Evolutionary conservation across 2,888 invertebrate species (phyloP).

Genomic region (Parnassius smintheus): DNA sequence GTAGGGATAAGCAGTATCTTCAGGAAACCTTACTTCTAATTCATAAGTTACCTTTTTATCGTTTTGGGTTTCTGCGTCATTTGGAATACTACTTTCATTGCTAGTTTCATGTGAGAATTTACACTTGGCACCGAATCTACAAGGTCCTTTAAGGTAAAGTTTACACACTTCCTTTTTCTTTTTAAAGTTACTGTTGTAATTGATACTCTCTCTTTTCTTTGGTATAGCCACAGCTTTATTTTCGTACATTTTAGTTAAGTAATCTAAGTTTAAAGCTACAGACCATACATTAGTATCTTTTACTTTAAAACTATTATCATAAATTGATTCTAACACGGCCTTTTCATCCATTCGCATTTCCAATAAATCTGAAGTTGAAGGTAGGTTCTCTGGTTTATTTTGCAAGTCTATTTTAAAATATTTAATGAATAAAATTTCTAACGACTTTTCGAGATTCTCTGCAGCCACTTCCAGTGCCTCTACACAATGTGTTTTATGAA

Average conservation of each 20-base stretch:
- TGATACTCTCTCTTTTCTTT: constrained; percentile 63
- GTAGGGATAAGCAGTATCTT: constrained; percentile 86
- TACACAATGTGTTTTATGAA: constrained; percentile 86
- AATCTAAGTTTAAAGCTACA: constrained; percentile 84
- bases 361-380: constrained; percentile 76
- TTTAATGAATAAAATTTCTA: constrained; percentile 86
- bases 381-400: constrained; percentile 60
- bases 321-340: constrained; percentile 88
- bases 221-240: constrained; percentile 71
- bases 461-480: constrained; percentile 86
- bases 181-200: constrained; percentile 68
- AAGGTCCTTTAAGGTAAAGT: constrained; percentile 83
- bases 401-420: constrained; percentile 81
- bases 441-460: constrained; percentile 86
- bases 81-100: constrained; percentile 44
- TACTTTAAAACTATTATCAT: constrained; percentile 85
- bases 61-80: constrained; percentile 48
- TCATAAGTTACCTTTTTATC: constrained; percentile 78
- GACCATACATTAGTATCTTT: constrained; percentile 88
- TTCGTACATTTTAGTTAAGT: constrained; percentile 80
- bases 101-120: constrained; percentile 85
- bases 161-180: constrained; percentile 81
- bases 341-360: constrained; percentile 87
- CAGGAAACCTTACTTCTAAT: constrained; percentile 88
- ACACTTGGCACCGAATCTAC: constrained; percentile 88